Base-by-base conservation (phyloP, 2,797 vertebrate genomes). In the Leptatherina wallacei region DNA sequence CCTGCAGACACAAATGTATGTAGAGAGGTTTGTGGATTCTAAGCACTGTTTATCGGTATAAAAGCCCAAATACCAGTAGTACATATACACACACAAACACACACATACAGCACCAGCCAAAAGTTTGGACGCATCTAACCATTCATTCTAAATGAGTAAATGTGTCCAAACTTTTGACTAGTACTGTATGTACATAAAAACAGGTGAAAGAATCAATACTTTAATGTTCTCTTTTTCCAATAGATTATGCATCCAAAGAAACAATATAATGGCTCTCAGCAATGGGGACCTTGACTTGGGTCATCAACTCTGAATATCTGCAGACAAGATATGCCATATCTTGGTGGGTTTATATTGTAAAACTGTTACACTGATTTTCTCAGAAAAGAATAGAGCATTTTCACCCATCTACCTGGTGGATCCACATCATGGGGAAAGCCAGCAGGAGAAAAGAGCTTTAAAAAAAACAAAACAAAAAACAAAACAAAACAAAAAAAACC, bases 231-330 rank as follows among this genome's bases (percentile, higher is more conserved):
- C 18, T 49, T n/a, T 20, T n/a, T 49, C n/a, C 49, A 22, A 32
- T 6, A n/a, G n/a, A n/a, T n/a, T n/a, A 44, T 12, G 0, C 38
- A 13, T n/a, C 22, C 61, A 65, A 27, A 69, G 38, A 69, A 14
- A n/a, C 52, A 51, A 9, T 36, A 47, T 44, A 64, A 61, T 72
- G 24, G 22, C 61, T 73, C 52, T 69, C 61, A 65, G 66, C 64
- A 36, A n/a, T 20, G 13, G 56, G 61, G 61, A 70, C 33, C 71
- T 73, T 72, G 76, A 78, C 77, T 79, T 80, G 70, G 76, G 75
- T 83, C 71, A 82, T 82, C 75, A 79, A 77, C 80, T 78, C 68
- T 38, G 69, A 72, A 80, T 58, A 55, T 22, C 61, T 77, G 78
- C 60, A 77, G 82, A 80, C 83, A 77, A n/a, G n/a, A n/a, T n/a